A percentile compares a stretch with the other conserved stretches of the same genome.
phyloP scores from a whole-genome alignment of 2,888 invertebrate genomes.

The Oxycera nigricornis region DNA sequence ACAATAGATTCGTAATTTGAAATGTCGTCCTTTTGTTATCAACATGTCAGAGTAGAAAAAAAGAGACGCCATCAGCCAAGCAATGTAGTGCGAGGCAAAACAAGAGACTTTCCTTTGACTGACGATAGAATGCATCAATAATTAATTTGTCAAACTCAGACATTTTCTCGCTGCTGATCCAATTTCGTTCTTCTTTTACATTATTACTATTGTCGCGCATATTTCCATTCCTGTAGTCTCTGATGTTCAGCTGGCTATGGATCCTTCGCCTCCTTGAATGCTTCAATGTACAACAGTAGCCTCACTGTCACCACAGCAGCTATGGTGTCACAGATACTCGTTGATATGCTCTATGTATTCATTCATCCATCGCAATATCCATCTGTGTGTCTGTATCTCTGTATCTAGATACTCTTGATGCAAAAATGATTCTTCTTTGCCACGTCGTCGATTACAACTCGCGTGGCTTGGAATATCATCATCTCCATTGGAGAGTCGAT shows the following conservation, averaged over 20 bases:
- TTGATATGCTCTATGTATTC: not conserved
- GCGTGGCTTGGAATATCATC: not conserved
- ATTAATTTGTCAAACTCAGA: slow-evolving; percentile 40
- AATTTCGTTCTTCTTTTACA: slow-evolving; percentile 34
- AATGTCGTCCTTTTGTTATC: slow-evolving; percentile 29
- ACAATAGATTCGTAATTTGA: slow-evolving; percentile 21
- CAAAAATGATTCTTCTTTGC: slow-evolving; percentile 35
- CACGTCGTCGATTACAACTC: not conserved
- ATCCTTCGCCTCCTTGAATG: not conserved
- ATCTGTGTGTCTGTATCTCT: not conserved
- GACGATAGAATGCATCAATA: slow-evolving; percentile 39
- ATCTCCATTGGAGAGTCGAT: not conserved
- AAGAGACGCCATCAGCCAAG: slow-evolving; percentile 7
- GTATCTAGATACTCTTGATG: not conserved
- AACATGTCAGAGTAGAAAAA: not conserved
- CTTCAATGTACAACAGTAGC: slow-evolving; percentile 28
- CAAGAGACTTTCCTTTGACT: slow-evolving; percentile 37
- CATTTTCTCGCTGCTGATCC: slow-evolving; percentile 29
- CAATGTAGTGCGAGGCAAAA: not conserved
- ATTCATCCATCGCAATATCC: not conserved
- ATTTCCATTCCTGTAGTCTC: not conserved
- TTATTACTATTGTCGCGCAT: slow-evolving; percentile 33
- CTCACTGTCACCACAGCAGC: not conserved
- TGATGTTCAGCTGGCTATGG: not conserved
- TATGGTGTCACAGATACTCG: not conserved